These are phyloP conservation scores for Darevskia nairensis DNA, from an alignment of 2,797 vertebrate genomes.

Conservation along the genomic window DNA sequence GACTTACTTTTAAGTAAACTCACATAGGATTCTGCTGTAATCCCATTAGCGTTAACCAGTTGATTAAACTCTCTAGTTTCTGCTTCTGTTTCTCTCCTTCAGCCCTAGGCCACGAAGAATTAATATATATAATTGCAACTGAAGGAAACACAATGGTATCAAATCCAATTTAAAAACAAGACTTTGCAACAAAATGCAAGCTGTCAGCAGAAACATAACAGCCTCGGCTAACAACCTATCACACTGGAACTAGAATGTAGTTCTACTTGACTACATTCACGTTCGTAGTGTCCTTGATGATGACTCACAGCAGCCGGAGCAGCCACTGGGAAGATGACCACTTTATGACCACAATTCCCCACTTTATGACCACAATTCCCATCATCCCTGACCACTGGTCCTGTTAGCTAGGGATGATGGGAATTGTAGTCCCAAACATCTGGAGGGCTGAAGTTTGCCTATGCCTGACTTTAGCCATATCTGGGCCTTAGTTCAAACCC, in stretches of 20 bases:
- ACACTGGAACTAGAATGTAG: background rate
- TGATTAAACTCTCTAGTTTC: background rate
- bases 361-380: too few relatives aligned
- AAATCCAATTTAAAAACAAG: conserved; percentile 9
- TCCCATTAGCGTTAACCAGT: conserved; percentile 1
- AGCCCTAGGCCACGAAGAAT: background rate
- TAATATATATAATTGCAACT: background rate
- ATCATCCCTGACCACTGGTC: too few relatives aligned
- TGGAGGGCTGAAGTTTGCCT: too few relatives aligned
- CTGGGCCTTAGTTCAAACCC: background rate
- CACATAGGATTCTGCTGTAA: background rate
- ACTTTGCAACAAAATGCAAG: background rate
- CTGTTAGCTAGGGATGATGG: too few relatives aligned
- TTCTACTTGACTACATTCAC: background rate
- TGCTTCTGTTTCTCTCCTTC: background rate
- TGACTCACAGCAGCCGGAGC: background rate
- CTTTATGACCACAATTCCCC: too few relatives aligned
- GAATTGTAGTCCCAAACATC: too few relatives aligned
- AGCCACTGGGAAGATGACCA: background rate
- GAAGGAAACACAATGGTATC: background rate
- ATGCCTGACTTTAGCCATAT: background rate
- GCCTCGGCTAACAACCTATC: background rate
- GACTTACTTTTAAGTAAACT: too few relatives aligned
- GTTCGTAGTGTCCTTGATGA: background rate
- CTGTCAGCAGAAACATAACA: conserved; percentile 5